Evolutionary conservation across 2,888 invertebrate species (phyloP).

Genomic region (Hydropsyche betteni): DNA sequence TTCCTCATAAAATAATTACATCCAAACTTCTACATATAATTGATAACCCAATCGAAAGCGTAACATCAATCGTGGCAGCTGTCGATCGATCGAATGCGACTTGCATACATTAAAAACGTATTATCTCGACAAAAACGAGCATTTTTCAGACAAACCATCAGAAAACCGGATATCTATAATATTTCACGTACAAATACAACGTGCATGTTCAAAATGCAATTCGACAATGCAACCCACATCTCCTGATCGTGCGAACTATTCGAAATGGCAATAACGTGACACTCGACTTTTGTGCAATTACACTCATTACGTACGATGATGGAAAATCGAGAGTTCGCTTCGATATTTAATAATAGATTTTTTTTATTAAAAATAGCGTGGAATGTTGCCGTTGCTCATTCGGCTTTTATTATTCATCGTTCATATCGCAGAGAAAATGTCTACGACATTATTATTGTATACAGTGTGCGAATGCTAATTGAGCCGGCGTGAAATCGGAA

Average conservation of each 20-base stretch:
- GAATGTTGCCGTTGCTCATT: not conserved
- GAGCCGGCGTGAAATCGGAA: not conserved
- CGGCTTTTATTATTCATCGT: not conserved
- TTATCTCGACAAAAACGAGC: not conserved
- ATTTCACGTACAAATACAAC: not conserved
- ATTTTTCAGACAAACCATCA: too few species aligned
- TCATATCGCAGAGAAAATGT: conserved; percentile 6
- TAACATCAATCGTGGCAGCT: too few species aligned
- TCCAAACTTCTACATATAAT: too few species aligned
- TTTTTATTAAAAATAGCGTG: not conserved
- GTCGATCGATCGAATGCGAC: too few species aligned
- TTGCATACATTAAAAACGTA: conserved; percentile 34
- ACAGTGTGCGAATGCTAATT: not conserved
- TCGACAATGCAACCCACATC: too few species aligned
- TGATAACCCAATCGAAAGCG: too few species aligned
- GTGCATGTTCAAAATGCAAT: conserved; percentile 33
- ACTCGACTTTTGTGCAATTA: not conserved
- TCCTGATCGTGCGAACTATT: not conserved
- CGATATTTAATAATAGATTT: not conserved
- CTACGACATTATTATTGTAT: not conserved
- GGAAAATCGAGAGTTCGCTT: conserved; percentile 15
- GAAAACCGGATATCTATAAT: too few species aligned
- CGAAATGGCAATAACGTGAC: conserved; percentile 36
- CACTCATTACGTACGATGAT: not conserved
- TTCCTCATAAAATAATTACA: too few species aligned